Evolutionary conservation across 2,888 invertebrate genomes (phyloP), one percentile per base, ranked within the genome.

Genomic region (Tetranychus truncatus): DNA sequence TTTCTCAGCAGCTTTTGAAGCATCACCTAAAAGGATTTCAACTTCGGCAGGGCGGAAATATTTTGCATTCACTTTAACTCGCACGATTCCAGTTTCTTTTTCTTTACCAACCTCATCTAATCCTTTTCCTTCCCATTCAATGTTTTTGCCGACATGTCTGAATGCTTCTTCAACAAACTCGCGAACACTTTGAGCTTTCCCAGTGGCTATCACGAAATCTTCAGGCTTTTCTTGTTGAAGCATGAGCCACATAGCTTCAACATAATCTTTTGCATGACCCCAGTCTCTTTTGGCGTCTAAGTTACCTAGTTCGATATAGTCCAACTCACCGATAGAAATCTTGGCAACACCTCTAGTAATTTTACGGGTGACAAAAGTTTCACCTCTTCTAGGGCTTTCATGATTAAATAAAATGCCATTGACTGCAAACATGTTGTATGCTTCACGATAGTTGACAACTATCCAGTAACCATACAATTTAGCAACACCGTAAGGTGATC

Each of bases 161-260:
- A 99, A 99, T 0, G 96, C 88, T 65, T 87, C 87, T 83, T 94
- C 94, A 0, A 99, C 94, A 85, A 99, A 99, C 84, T 97, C 94
- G 15, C 92, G 86, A 0, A 99, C 97, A 82, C 92, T 95, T 84
- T 95, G 95, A 18, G 90, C 88, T 82, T 93, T 91, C 0, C 95
- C 95, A 0, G 95, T 95, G 6, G 99, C 95, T 80, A 99, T 93
- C 6, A 99, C 97, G 85, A 90, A 97, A 84, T 99, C 99, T 74
- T 95, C 91, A 0, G 99, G 91, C 65, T 85, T 83, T 0, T 92
- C 88, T 81, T 91, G 90, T 82, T 99, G 99, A 20, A 99, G 86
- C 93, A 99, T 99, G 82, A 95, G 84, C 96, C 97, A 99, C 99
- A 99, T 99, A 0, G 96, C 99, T 90, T 95, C 91, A 8, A 96